Conservation (phyloP, 2,888 invertebrate species). For the Chymomyza amoena region DNA sequence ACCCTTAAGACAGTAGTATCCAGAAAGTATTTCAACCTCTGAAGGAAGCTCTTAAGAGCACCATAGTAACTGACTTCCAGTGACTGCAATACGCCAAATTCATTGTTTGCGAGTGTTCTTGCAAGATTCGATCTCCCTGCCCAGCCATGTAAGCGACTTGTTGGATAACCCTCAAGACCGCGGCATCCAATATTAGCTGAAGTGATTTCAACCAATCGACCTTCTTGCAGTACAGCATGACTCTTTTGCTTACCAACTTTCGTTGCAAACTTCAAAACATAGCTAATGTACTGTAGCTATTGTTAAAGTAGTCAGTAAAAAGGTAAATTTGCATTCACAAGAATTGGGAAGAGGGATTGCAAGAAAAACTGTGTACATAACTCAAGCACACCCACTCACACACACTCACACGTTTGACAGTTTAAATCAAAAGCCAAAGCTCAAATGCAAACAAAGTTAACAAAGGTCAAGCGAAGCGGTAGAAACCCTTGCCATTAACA, state of each 20-base stretch:
- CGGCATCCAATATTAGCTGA: too few relatives aligned
- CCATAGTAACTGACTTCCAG: too few relatives aligned
- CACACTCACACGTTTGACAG: conserved; percentile 13
- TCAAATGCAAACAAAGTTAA: conserved; percentile 54
- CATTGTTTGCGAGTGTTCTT: too few relatives aligned
- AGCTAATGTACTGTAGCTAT: neutral
- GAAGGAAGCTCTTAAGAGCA: too few relatives aligned
- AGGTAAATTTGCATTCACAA: neutral
- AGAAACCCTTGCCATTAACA: conserved; percentile 46
- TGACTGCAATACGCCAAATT: too few relatives aligned
- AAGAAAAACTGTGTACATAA: neutral
- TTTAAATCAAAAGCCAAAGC: conserved; percentile 47
- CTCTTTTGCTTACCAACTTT: neutral
- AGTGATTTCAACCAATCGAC: too few relatives aligned
- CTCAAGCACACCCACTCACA: conserved; percentile 8
- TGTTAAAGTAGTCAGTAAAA: neutral
- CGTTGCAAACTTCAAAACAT: neutral
- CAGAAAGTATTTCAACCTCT: too few relatives aligned
- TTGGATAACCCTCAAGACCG: too few relatives aligned
- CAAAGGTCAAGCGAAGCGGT: conserved; percentile 47
- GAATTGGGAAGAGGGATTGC: neutral
- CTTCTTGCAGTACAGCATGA: too few relatives aligned
- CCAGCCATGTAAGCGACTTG: too few relatives aligned
- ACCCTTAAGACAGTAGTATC: too few relatives aligned
- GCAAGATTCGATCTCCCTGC: too few relatives aligned